Base-by-base conservation (phyloP, 2,888 invertebrate species). In the Scrobipalpa atriplicella region DNA sequence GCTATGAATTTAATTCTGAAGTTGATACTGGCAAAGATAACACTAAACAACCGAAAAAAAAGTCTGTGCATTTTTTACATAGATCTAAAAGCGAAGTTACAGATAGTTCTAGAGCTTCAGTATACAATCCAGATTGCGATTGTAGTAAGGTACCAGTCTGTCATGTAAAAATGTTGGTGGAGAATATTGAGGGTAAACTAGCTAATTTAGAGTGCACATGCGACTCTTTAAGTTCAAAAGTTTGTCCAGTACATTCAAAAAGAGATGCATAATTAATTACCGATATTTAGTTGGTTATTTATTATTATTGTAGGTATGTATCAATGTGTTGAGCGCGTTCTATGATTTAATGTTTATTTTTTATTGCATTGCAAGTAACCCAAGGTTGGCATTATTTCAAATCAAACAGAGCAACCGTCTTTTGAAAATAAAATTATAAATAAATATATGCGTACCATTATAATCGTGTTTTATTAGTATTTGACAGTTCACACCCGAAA, bases 81-180 rank as follows among this genome's bases (percentile, higher is more conserved):
- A 21, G 65, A 70, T 29, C 65, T 70, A 72, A 70, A 63, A 78
- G 69, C 68, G 70, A 72, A 16, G 51, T 64, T 29, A 64, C 69
- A 66, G 66, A 69, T 39, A 65, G 71, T 62, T 68, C 54, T 66
- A n/a, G 65, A 67, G 5, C 65, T 36, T 69, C n/a, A 71, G 68
- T 36, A 64, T 13, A 21, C 21, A 65, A 52, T 10, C 71, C 76
- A 62, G 69, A 70, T 66, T 92, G 92, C 78, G 77, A 81, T 66
- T 92, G 92, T 74, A 78, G 83, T 69, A 80, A 81, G 78, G 86
- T 92, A 18, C 92, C 92, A 39, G 75, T 91, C 67, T 92, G 92
- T 82, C 90, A 90, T 67, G 87, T 92, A 0, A 92, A 91, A 81
- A 85, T 90, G 89, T 81, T 92, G 62, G 83, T 92, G 5, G 81